A percentile compares a stretch with the other conserved stretches of the same genome.
Conservation (phyloP, 92 coral and sea anemone genomes). For the Ricordea florida region DNA sequence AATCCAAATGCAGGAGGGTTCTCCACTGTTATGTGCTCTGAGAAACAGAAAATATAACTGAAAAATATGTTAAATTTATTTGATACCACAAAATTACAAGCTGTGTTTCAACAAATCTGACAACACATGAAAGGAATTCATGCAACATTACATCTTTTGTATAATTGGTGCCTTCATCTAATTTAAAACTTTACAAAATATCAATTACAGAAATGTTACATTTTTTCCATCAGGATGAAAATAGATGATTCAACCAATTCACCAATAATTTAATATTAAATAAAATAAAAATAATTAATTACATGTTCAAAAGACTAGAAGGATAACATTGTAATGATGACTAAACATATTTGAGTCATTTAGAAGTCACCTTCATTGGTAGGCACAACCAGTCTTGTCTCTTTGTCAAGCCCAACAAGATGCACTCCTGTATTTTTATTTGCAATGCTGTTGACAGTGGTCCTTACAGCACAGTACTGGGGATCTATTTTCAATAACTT, state of each 20-base stretch:
- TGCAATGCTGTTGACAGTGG: constrained; percentile 49
- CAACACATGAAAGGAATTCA: too few species aligned
- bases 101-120: too few species aligned
- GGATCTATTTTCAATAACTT: constrained; percentile 89
- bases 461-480: constrained; percentile 75
- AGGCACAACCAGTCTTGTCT: constrained; percentile 77
- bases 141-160: too few species aligned
- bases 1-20: constrained; percentile 81
- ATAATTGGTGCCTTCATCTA: too few species aligned
- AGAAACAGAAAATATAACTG: background rate
- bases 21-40: constrained; percentile 46
- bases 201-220: too few species aligned
- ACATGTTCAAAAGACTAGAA: background rate
- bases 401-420: constrained; percentile 78
- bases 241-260: too few species aligned
- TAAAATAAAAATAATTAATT: background rate
- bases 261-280: too few species aligned
- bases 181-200: too few species aligned
- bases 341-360: background rate
- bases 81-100: background rate
- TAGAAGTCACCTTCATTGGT: constrained; percentile 63
- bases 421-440: constrained; percentile 66
- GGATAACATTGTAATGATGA: background rate
- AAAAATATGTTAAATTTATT: background rate
- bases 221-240: too few species aligned